These are phyloP conservation scores for Syngnathus floridae DNA, from an alignment of 2,113 vertebrate species.

Conservation along the genomic window DNA sequence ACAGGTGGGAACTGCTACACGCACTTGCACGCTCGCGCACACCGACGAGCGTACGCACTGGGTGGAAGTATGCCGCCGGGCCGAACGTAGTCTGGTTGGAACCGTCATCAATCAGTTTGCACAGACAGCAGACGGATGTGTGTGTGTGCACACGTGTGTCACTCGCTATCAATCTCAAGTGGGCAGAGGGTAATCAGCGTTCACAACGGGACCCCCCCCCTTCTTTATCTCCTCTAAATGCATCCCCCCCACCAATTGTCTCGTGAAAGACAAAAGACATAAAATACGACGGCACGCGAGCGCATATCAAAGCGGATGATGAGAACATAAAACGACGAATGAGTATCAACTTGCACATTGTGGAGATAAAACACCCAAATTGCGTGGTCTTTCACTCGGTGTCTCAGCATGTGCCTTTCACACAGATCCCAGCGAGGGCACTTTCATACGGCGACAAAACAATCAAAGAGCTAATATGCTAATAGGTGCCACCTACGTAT, in stretches of 20 bases:
- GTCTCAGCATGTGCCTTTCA: background rate
- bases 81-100: slow-evolving; percentile 33
- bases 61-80: slow-evolving; percentile 21
- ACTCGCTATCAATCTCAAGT: slow-evolving; percentile 63
- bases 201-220: slow-evolving; percentile 57
- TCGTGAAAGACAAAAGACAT: slow-evolving; percentile 15
- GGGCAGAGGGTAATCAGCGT: slow-evolving; percentile 65
- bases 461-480: background rate
- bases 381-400: background rate
- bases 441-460: background rate
- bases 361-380: background rate
- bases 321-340: background rate
- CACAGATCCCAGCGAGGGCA: background rate
- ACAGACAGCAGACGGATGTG: slow-evolving; percentile 7
- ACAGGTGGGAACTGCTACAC: slow-evolving; percentile 35
- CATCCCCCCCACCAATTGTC: slow-evolving; percentile 30
- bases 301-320: background rate
- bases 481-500: background rate
- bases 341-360: background rate
- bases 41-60: slow-evolving; percentile 10
- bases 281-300: slow-evolving; percentile 1
- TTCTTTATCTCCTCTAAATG: slow-evolving; percentile 48
- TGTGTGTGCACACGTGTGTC: slow-evolving; percentile 42
- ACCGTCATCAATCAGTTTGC: slow-evolving; percentile 48
- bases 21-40: slow-evolving; percentile 12